Base-by-base conservation (phyloP, 2,113 vertebrate genomes). In the Amblyornis subalaris region DNA sequence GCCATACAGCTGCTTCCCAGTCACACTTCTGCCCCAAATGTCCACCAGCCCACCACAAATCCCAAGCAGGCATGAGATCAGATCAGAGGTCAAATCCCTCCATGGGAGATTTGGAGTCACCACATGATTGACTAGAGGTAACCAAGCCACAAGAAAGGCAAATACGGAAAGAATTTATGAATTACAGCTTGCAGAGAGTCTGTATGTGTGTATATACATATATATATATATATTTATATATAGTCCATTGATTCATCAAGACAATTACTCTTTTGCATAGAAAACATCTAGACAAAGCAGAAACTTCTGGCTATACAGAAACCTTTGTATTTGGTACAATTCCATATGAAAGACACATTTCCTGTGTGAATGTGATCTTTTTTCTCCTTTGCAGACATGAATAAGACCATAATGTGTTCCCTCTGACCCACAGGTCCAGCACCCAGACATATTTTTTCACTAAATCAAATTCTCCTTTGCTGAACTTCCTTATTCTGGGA, bases 171-270 rank as follows among this genome's bases (percentile, higher is more conserved):
- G 12, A 4, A 55, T 76, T 86, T 65, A 70, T 75, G 42, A 69
- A 83, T 83, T 85, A 10, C 50, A 65, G 25, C 20, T 75, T 64
- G 40, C 40, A 69, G 31, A 62, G 11, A 10, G 12, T 47, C 18
- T 0, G 0, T 24, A 8, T 51, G 9, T 44, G 8, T 26, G 16
- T 31, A 17, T 11, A 40, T 12, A n/a, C n/a, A 18, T 12, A 26
- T 28, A 5, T 13, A 15, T 19, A 7, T 10, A 8, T 33, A 11
- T 13, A 36, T 9, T 31, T 47, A 47, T 31, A 51, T 20, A 25
- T 10, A 31, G 6, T 15, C 50, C 17, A 61, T 57, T 69, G 40
- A 73, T 38, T 67, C 40, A 76, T 57, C 33, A 72, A 88, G 19
- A 8, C 13, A 23, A 57, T 92, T 80, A 45, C 55, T 83, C 29